phyloP scores from a whole-genome alignment of 2,888 invertebrate genomes.

The Odontocolon sp. region DNA sequence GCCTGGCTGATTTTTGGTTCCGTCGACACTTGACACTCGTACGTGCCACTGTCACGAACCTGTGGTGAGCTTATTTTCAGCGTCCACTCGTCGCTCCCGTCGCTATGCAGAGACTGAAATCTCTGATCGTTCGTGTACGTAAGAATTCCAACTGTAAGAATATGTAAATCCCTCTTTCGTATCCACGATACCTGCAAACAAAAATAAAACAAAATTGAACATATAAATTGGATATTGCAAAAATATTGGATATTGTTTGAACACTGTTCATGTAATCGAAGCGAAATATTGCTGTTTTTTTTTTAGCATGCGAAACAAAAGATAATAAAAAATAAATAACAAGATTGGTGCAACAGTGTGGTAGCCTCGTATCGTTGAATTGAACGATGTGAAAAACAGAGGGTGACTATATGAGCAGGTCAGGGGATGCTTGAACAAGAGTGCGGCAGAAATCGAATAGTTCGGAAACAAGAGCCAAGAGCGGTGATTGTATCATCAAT shows the following conservation, averaged over 20 bases:
- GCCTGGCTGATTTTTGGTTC: conserved; percentile 90
- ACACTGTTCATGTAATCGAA: neutral
- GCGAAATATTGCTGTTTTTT: neutral
- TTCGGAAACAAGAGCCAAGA: conserved; percentile 15
- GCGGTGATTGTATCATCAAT: conserved; percentile 42
- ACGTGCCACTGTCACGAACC: conserved; percentile 86
- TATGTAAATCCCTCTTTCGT: conserved; percentile 90
- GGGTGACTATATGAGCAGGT: neutral
- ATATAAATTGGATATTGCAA: neutral
- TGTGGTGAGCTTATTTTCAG: conserved; percentile 87
- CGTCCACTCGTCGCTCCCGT: conserved; percentile 88
- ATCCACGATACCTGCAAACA: conserved; percentile 90
- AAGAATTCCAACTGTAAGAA: conserved; percentile 87
- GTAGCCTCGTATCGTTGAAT: too few relatives aligned
- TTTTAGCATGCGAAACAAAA: neutral
- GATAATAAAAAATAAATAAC: conserved; percentile 2
- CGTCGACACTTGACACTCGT: conserved; percentile 90
- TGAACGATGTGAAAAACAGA: conserved; percentile 30
- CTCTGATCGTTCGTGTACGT: conserved; percentile 89
- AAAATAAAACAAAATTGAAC: neutral
- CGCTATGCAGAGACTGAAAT: conserved; percentile 87
- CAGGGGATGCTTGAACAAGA: neutral
- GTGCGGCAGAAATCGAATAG: neutral
- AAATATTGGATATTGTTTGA: neutral
- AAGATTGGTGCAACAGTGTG: neutral